Base-by-base conservation (phyloP, 1,140 invertebrate species). In the Microplitis demolitor region DNA sequence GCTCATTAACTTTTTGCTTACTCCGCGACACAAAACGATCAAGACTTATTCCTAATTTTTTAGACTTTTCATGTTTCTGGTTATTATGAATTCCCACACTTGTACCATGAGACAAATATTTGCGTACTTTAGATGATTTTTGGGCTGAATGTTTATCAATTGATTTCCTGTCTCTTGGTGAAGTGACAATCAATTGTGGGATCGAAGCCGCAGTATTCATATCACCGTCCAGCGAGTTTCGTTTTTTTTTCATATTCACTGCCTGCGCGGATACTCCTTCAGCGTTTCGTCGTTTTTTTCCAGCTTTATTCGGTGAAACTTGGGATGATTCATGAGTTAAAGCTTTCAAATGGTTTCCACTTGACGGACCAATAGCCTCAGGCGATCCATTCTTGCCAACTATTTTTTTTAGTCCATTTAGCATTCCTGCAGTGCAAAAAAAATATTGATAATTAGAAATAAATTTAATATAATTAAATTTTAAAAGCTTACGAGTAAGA, bases 331-430 rank as follows among this genome's bases (percentile, higher is more conserved):
- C 74, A 64, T 72, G 60, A 45, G 78, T 69, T 35, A 67, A 24
- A 24, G 50, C 4, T 61, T 74, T 58, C 5, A 72, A 75, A 54
- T 77, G 76, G 76, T 67, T 77, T n/a, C 39, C 50, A 58, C 78
- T 78, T 16, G 84, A 80, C 68, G 81, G 82, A 73, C 85, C 85
- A 14, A 79, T 73, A 73, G 82, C 85, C 58, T 89, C 88, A 3
- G 87, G 80, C 4, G 83, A 83, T 64, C 76, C 79, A 73, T 81
- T 87, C 74, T 87, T 90, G 16, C 90, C 89, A 31, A 95, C 93
- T 77, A 94, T 93, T 84, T 92, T 94, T 77, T 90, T 92, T 8
- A 94, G 82, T n/a, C 93, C 93, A 84, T 88, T 93, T 51, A 95
- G 88, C 88, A 95, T 91, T 84, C 93, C 92, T 93, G 71, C 60